A percentile compares a stretch with the other conserved stretches of the same genome.
These are phyloP conservation scores for Catagonus wagneri DNA, from an alignment of 2,113 vertebrate species.

Conservation along the genomic window DNA sequence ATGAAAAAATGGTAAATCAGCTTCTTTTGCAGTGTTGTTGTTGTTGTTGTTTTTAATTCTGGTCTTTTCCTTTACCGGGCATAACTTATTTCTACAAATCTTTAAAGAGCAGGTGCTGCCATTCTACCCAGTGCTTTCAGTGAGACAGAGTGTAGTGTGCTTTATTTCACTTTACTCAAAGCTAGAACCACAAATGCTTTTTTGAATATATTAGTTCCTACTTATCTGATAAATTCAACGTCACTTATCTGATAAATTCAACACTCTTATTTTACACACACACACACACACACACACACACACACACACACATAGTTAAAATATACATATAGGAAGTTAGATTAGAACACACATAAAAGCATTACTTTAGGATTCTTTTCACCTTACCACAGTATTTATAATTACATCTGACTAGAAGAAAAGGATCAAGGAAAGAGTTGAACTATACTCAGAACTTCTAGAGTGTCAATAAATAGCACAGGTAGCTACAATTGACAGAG, in stretches of 20 bases:
- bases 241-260: too few species aligned
- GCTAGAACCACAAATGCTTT: not conserved
- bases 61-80: not conserved
- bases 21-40: not conserved
- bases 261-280: not conserved
- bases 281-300: not conserved
- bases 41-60: too few species aligned
- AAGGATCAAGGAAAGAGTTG: not conserved
- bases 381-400: not conserved
- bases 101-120: not conserved
- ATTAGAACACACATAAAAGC: slow-evolving; percentile 28
- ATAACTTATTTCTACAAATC: not conserved
- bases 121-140: not conserved
- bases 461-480: not conserved
- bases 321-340: not conserved
- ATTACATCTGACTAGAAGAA: not conserved
- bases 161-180: not conserved
- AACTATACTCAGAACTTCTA: slow-evolving; percentile 1
- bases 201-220: not conserved
- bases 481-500: not conserved
- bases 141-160: not conserved
- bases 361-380: not conserved
- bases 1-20: not conserved
- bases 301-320: not conserved
- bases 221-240: not conserved